These are phyloP conservation scores for Euleptes europaea DNA, from an alignment of 2,113 vertebrate genomes.

Conservation along the genomic window DNA sequence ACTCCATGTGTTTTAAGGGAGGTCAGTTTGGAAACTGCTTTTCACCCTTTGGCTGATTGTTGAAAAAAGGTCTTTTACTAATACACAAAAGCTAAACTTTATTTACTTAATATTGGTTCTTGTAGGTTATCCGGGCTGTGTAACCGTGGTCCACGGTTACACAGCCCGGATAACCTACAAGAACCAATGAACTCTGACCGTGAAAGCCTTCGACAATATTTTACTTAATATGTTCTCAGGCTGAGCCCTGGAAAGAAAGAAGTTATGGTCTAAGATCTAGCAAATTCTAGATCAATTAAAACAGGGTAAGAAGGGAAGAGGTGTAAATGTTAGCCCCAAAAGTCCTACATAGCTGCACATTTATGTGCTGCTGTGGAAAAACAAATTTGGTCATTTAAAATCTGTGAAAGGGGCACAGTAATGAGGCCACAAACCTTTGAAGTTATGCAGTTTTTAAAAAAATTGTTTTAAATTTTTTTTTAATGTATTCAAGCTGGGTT, in stretches of 20 bases:
- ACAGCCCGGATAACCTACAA: no score
- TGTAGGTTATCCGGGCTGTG: no score
- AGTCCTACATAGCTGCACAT: neutral
- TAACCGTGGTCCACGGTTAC: no score
- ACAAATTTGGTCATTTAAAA: neutral
- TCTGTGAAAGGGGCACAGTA: neutral
- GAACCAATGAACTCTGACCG: no score
- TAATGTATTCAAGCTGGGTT: no score
- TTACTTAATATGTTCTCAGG: neutral
- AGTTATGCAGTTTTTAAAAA: neutral
- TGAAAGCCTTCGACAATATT: no score
- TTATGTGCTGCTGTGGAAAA: neutral
- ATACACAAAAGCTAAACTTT: neutral
- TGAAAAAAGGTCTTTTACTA: neutral
- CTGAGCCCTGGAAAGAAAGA: neutral
- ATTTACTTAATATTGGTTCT: no score
- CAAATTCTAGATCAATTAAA: neutral
- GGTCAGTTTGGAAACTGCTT: neutral
- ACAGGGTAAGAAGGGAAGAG: neutral
- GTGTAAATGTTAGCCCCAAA: neutral
- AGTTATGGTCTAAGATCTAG: neutral
- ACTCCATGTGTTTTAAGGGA: neutral
- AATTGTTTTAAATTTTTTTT: neutral
- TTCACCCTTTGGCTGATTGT: neutral
- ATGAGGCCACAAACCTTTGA: neutral